Base-by-base conservation (phyloP, 2,888 invertebrate species). In the Nymphalis urticae region DNA sequence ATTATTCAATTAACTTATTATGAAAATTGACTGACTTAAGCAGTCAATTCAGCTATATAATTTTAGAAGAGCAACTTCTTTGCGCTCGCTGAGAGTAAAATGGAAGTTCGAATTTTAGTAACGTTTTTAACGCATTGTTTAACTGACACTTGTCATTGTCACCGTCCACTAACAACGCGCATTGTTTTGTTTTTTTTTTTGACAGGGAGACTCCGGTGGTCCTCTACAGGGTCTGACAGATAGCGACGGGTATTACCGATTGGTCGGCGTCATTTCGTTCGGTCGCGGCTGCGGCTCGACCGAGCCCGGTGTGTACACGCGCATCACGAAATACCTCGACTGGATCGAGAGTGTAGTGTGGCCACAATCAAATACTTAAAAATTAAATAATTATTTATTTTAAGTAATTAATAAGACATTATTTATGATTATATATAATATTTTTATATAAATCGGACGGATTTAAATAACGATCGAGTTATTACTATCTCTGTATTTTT, bases 161-260 rank as follows among this genome's bases (percentile, higher is more conserved):
- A 56, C 8, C 1, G 17, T 56, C 16, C 17, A 7, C 24, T 13
- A 17, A 7, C 9, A 54, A 16, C 17, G 17, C 1, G 2, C 13
- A 8, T 54, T 27, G 17, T 16, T 17, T 7, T 53, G 0, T 27
- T 32, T n/a, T 53, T 19, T 56, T 56, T 32, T 21, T 21, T 21
- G 21, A 1, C 82, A 93, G 93, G 93, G 92, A 2, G 93, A 93
- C 73, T 92, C 92, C 0, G 93, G 93, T 32, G 93, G 93, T 0
- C 93, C 93, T 0, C 77, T 93, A 8, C 88, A 89, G 72, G 77
- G 73, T 13, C 53, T 75, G 36, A 75, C 75, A 6, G 21, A 61
- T 7, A 75, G 79, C 1, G 88, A 87, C 36, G 75, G 78, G 4
- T 74, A 79, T 71, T 88, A 85, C 77, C 80, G 84, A 2, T 69